phyloP scores from a whole-genome alignment of 2,113 vertebrate species.

The Chiloscyllium plagiosum region DNA sequence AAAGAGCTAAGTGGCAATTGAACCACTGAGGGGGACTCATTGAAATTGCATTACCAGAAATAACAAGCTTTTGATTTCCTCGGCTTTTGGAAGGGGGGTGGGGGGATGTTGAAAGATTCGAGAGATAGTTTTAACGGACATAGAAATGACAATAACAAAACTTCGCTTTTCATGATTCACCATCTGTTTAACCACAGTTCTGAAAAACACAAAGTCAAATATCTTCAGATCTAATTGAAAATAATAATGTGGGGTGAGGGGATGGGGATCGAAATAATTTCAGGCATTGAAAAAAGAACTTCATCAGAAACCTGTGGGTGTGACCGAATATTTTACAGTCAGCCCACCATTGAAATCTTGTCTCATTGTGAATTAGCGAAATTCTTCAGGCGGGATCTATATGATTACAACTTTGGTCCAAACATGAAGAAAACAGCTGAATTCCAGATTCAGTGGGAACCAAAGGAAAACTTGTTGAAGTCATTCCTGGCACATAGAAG shows the following conservation, averaged over 20 bases:
- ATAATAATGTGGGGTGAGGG: background rate
- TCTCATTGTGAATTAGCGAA: background rate
- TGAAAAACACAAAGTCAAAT: background rate
- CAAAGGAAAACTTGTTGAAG: too few species aligned
- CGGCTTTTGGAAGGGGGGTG: slow-evolving; percentile 51
- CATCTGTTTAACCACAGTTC: slow-evolving; percentile 44
- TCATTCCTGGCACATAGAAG: too few species aligned
- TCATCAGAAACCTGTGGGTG: background rate
- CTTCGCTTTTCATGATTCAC: slow-evolving; percentile 52
- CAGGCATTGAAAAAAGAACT: too few species aligned
- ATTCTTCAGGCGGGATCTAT: background rate
- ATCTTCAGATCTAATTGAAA: background rate
- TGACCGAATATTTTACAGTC: background rate
- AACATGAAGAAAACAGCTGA: too few species aligned
- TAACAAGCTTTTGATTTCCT: slow-evolving; percentile 58
- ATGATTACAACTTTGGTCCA: too few species aligned
- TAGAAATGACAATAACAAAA: slow-evolving; percentile 59
- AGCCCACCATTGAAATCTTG: too few species aligned
- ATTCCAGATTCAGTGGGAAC: too few species aligned
- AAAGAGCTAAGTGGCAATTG: slow-evolving; percentile 58
- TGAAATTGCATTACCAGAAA: slow-evolving; percentile 66
- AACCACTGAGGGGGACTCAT: slow-evolving; percentile 63
- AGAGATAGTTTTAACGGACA: slow-evolving; percentile 52
- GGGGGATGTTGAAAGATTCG: slow-evolving; percentile 50
- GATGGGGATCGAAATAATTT: background rate